Percentiles rank a stretch among this genome's conserved stretches.
Conservation (phyloP, 1,140 invertebrate species). For the Drosophila eugracilis region DNA sequence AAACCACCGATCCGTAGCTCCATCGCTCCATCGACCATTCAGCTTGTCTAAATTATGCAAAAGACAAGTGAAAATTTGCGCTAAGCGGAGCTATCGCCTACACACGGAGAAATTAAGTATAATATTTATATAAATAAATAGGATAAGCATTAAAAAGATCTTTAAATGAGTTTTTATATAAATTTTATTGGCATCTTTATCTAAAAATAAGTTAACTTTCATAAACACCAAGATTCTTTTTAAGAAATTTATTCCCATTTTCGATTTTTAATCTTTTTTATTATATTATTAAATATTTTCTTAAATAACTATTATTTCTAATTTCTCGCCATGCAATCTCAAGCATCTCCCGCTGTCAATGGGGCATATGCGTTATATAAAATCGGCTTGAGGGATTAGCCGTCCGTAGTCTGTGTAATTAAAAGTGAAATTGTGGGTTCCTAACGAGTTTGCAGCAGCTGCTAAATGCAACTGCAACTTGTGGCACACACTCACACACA, state of each 20-base stretch:
- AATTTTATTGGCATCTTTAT: too few species aligned
- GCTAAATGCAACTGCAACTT: constrained; percentile 27
- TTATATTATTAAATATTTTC: too few species aligned
- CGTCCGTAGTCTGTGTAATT: constrained; percentile 55
- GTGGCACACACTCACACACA: neutral
- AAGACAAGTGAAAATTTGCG: constrained; percentile 79
- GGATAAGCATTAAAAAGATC: too few species aligned
- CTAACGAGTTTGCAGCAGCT: constrained; percentile 67
- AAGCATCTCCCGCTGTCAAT: constrained; percentile 24
- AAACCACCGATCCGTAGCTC: constrained; percentile 4
- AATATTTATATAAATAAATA: neutral
- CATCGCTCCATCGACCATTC: constrained; percentile 28
- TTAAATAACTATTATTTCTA: too few species aligned
- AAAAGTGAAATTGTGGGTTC: constrained; percentile 78
- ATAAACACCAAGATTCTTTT: too few species aligned
- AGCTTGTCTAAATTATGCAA: constrained; percentile 76
- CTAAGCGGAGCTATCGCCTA: constrained; percentile 55
- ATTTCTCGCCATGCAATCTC: constrained; percentile 4
- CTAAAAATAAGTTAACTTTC: too few species aligned
- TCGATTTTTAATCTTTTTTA: too few species aligned
- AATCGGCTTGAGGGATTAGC: constrained; percentile 68
- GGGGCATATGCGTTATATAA: constrained; percentile 55
- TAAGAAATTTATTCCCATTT: too few species aligned
- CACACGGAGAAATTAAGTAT: neutral
- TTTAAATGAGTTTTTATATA: too few species aligned